Evolutionary conservation across 2,888 invertebrate genomes (phyloP).

Genomic region (Cryptocephalus primarius): DNA sequence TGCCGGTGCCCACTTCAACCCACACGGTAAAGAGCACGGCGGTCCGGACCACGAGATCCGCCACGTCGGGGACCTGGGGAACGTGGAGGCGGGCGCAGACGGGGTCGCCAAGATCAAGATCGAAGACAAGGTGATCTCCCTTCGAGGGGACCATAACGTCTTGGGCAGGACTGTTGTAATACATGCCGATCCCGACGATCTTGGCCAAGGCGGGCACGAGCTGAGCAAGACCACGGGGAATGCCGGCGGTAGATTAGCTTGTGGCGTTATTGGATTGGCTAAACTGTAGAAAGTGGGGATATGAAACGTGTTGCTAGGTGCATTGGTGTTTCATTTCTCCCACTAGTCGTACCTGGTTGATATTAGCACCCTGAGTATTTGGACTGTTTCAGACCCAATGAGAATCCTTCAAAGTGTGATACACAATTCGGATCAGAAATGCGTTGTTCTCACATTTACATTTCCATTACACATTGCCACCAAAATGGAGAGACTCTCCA

Average conservation of each 20-base stretch:
- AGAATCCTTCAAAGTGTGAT: too few relatives aligned
- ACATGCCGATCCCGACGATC: constrained; percentile 87
- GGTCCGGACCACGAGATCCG: constrained; percentile 60
- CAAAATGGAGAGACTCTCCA: too few relatives aligned
- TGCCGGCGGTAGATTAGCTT: constrained; percentile 82
- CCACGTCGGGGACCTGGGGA: constrained; percentile 75
- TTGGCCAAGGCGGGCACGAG: constrained; percentile 88
- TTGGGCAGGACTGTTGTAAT: constrained; percentile 81
- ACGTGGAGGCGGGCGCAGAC: constrained; percentile 53
- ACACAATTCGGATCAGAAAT: too few relatives aligned
- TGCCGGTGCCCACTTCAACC: constrained; percentile 91
- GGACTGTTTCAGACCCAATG: too few relatives aligned
- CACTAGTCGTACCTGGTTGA: too few relatives aligned
- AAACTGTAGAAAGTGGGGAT: constrained; percentile 27
- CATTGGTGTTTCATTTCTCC: too few relatives aligned
- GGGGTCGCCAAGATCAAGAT: constrained; percentile 58
- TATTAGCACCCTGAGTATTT: too few relatives aligned
- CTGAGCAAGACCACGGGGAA: constrained; percentile 90
- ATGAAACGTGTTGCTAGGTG: too few relatives aligned
- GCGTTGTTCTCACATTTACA: too few relatives aligned
- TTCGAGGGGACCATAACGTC: constrained; percentile 62
- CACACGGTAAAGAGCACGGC: constrained; percentile 69
- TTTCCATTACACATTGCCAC: too few relatives aligned
- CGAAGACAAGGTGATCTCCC: constrained; percentile 50
- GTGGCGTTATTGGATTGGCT: constrained; percentile 76